Base-by-base conservation (phyloP, 2,113 vertebrate species). In the Erythrolamprus reginae region DNA sequence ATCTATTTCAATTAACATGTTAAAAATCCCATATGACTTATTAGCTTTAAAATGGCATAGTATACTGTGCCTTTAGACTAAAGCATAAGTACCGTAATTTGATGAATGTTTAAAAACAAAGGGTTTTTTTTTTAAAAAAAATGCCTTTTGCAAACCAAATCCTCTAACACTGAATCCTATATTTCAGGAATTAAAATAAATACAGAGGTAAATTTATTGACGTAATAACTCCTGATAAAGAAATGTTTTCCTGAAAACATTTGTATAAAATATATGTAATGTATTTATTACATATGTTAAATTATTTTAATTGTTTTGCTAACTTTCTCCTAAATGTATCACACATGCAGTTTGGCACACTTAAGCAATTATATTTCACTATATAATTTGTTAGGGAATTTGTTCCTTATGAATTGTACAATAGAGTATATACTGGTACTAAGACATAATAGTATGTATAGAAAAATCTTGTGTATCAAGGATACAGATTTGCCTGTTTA, bases 141-240 rank as follows among this genome's bases (percentile, higher is more conserved):
- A 8, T 50, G 52, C 7, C 21, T 82, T 5, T 56, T 50, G 70
- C 4, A 26, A 50, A 50, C 28, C 45, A 83, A 91, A 23, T 91
- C 48, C 84, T 86, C 26, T 19, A 33, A n/a, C 24, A 28, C 83
- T 21, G 61, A 82, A 82, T 85, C 83, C 89, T 51, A 33, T 87
- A 88, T 93, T 93, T 86, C 88, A 89, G 90, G 48, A 86, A 90
- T 88, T 56, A 90, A 56, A 47, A 85, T 89, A 89, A 85, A 92
- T n/a, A n/a, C n/a, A n/a, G n/a, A n/a, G n/a, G n/a, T n/a, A n/a
- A n/a, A n/a, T 93, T 38, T 26, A 52, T 91, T 87, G 88, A 85
- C 92, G 92, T 77, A 70, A 33, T 45, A 42, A 65, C 9, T 15
- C 17, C 23, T 82, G 86, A 4, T 24, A 3, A 50, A 93, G 58